Evolutionary conservation across 2,888 invertebrate genomes (phyloP).

Genomic region (Sabellastarte sp.): DNA sequence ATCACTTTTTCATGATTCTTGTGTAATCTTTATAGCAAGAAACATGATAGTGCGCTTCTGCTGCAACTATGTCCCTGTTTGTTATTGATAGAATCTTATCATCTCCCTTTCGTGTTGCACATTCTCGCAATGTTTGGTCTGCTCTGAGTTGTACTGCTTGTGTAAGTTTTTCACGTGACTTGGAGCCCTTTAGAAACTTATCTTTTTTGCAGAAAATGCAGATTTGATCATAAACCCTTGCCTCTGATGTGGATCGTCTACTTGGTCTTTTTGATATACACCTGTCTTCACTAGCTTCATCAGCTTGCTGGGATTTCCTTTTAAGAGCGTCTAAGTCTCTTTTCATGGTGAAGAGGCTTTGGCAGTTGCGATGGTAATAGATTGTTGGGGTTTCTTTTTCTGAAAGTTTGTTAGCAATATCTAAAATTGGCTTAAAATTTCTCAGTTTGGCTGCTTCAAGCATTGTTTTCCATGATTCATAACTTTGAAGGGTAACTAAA

Average conservation of each 20-base stretch:
- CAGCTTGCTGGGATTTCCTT: too few species aligned
- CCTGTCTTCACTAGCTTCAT: neutral
- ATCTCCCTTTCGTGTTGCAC: constrained; percentile 6
- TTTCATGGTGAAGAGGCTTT: too few species aligned
- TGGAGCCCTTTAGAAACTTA: neutral
- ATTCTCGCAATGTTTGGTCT: constrained; percentile 4
- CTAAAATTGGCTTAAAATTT: too few species aligned
- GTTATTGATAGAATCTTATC: constrained; percentile 3
- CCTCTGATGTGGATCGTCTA: too few species aligned
- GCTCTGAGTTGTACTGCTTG: constrained; percentile 6
- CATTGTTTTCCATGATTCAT: too few species aligned
- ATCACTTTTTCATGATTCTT: neutral
- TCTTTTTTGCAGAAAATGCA: constrained; percentile 5
- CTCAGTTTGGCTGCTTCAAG: too few species aligned
- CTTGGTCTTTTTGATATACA: neutral
- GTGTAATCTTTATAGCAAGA: constrained; percentile 9
- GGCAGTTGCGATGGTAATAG: too few species aligned
- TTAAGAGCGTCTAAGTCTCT: too few species aligned
- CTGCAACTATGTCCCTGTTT: constrained; percentile 7
- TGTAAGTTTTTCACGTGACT: constrained; percentile 5
- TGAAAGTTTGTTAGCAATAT: too few species aligned
- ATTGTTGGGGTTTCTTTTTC: too few species aligned
- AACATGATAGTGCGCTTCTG: constrained; percentile 8
- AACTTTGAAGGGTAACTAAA: too few species aligned
- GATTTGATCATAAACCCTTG: constrained; percentile 5